Evolutionary conservation across 2,113 vertebrate species (phyloP), one percentile per base, ranked within the genome.

Genomic region (Sorex fumeus): DNA sequence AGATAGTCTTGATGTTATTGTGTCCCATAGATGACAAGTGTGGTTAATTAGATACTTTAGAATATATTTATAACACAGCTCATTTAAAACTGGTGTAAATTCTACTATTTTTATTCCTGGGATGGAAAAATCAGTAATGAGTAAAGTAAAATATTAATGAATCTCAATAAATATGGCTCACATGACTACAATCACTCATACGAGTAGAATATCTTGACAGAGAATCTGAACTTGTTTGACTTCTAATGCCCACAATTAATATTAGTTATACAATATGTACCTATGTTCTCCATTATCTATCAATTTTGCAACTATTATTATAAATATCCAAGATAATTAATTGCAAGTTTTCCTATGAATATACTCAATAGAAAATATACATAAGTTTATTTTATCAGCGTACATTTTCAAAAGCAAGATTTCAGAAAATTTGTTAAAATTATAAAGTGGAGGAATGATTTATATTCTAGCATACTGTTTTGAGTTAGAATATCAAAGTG

Each of bases 141-240:
- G 13, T 10, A 50, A 50, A 50, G 47, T 5, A 50, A 50, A 50
- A 50, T 50, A 50, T 50, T 6, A 50, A 10, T 7, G 6, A 10
- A 50, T 50, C 47, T 50, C 47, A 50, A 13, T 50, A 50, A 50
- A 50, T 50, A 50, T 50, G 47, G 6, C 47, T 50, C 13, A 50
- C 9, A 6, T 50, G 47, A 50, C 9, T 50, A 9, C 10, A 50
- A 62, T 25, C 40, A 62, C 25, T 60, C 15, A 62, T 4, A 53
- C 18, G 21, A 78, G 9, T 30, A 66, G 25, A 66, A 30, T 66
- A 66, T 16, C 1, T 30, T 34, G 34, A 78, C 15, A 19, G 30
- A 60, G n/a, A 57, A 15, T 57, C 23, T 27, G 12, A 79, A 60
- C 3, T 27, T 3, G 32, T 19, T 8, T 32, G 0, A 0, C 34